Conservation (phyloP, 92 coral and sea anemone species). For the Hydrozoanthus gracilis region DNA sequence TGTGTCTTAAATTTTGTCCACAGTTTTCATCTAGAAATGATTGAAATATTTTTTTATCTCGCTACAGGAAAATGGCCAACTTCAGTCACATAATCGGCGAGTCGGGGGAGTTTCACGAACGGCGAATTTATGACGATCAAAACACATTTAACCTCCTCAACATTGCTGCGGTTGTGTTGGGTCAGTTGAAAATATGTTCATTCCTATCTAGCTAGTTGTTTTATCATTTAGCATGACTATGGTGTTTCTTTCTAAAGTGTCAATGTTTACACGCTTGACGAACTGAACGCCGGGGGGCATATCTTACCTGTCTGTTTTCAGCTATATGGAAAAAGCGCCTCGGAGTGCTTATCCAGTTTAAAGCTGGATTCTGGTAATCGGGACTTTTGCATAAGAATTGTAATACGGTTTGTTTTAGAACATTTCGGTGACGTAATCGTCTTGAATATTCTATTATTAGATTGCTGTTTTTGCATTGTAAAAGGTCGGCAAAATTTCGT, state of each 20-base stretch:
- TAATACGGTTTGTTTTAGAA: too few species aligned
- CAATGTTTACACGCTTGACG: background rate
- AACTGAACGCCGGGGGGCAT: too few species aligned
- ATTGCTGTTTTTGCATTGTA: too few species aligned
- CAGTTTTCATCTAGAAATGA: background rate
- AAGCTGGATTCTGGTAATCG: too few species aligned
- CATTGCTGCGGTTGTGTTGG: conserved; percentile 85
- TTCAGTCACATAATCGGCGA: conserved; percentile 79
- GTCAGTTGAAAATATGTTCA: conserved; percentile 56
- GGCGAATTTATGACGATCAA: conserved; percentile 96
- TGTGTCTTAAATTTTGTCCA: background rate
- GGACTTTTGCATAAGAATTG: too few species aligned
- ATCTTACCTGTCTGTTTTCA: too few species aligned
- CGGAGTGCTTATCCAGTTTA: too few species aligned
- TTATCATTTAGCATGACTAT: background rate
- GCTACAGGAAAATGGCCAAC: conserved; percentile 81
- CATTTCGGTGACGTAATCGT: too few species aligned
- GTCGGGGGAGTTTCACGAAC: conserved; percentile 83
- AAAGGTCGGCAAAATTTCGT: too few species aligned
- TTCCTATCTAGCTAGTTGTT: background rate
- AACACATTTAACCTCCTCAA: conserved; percentile 83
- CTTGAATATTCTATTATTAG: too few species aligned
- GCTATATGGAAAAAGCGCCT: too few species aligned
- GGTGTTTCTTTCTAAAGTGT: background rate
- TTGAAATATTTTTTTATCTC: conserved; percentile 5